These are phyloP conservation scores for Tortricodes alternella DNA, from an alignment of 2,888 invertebrate genomes.

Conservation along the genomic window DNA sequence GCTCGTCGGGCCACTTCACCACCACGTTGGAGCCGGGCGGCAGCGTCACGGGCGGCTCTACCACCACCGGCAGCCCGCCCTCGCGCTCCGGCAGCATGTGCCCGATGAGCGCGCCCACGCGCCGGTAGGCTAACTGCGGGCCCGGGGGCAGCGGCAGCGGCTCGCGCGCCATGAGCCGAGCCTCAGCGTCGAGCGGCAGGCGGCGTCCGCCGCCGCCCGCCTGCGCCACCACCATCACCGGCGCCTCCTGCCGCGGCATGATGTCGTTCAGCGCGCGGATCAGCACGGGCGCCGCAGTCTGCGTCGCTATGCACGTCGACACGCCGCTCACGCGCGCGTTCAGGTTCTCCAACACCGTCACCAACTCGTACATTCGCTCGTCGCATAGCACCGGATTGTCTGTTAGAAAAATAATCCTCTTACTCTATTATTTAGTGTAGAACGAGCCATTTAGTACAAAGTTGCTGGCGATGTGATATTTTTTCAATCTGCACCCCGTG, in stretches of 20 bases:
- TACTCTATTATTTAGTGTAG: background rate
- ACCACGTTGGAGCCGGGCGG: conserved; percentile 65
- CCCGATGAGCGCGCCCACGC: conserved; percentile 66
- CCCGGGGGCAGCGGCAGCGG: conserved; percentile 44
- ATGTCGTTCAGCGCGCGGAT: conserved; percentile 69
- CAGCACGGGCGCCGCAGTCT: conserved; percentile 58
- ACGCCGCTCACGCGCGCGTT: conserved; percentile 88
- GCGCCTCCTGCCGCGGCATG: conserved; percentile 50
- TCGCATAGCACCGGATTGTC: conserved; percentile 93
- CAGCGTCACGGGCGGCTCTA: conserved; percentile 73
- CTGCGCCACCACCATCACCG: conserved; percentile 61
- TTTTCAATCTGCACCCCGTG: too few species aligned
- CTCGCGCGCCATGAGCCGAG: conserved; percentile 36
- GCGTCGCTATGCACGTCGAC: conserved; percentile 78
- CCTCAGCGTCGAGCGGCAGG: conserved; percentile 40
- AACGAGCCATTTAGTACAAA: background rate
- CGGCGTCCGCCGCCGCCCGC: conserved; percentile 46
- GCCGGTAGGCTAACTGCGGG: conserved; percentile 57
- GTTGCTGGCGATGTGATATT: too few species aligned
- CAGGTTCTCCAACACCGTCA: conserved; percentile 86
- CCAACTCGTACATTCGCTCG: conserved; percentile 86
- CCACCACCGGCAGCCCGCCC: conserved; percentile 62
- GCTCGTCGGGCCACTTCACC: conserved; percentile 71
- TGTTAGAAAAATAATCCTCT: conserved; percentile 59
- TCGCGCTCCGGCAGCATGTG: conserved; percentile 67